Conservation (phyloP, 2,113 vertebrate species). For the Lepus timidus region DNA sequence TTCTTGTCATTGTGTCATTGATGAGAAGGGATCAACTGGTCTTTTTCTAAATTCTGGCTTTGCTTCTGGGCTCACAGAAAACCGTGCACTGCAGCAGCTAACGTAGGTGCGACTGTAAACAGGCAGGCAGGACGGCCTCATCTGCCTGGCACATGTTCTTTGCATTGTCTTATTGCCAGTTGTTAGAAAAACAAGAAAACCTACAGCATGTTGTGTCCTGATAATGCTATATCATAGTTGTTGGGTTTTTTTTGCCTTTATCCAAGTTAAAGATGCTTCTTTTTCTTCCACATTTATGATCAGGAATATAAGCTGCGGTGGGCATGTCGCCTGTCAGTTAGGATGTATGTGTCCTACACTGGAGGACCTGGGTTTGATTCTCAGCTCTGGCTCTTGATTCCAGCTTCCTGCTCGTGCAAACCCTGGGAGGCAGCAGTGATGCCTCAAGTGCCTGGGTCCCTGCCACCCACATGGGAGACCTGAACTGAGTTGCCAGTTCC, state of each 20-base stretch:
- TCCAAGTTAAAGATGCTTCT: not conserved
- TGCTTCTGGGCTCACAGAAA: not conserved
- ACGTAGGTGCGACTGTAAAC: not conserved
- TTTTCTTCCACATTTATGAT: not conserved
- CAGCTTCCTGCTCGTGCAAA: too few relatives aligned
- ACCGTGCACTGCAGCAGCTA: not conserved
- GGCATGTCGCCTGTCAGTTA: too few relatives aligned
- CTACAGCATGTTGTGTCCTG: not conserved
- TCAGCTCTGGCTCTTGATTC: too few relatives aligned
- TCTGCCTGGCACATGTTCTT: accelerated
- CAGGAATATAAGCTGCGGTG: not conserved
- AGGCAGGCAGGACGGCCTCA: not conserved
- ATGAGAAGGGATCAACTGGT: not conserved
- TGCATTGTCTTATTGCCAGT: not conserved
- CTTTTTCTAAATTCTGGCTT: not conserved
- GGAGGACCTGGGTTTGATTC: too few relatives aligned
- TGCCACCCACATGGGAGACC: too few relatives aligned
- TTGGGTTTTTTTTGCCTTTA: not conserved
- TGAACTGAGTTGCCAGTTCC: too few relatives aligned
- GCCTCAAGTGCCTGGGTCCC: too few relatives aligned
- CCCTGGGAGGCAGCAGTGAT: too few relatives aligned
- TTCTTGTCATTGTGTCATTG: not conserved
- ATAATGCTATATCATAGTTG: not conserved
- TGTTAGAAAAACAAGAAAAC: not conserved
- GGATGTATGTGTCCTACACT: too few relatives aligned